Conservation (phyloP, 2,113 vertebrate genomes). For the Mobula hypostoma region DNA sequence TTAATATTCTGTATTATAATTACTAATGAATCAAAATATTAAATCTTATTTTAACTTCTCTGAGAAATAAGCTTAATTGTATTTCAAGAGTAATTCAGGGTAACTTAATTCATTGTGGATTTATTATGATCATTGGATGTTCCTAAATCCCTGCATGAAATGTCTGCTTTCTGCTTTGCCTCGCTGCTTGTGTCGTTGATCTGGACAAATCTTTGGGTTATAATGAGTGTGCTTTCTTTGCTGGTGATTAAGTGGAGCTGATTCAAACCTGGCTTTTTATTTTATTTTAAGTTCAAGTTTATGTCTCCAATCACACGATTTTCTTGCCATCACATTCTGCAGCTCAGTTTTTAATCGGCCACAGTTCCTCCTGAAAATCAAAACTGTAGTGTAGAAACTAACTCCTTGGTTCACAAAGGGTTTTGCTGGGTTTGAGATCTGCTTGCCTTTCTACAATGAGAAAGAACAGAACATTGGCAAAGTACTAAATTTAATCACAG, state of each 20-base stretch:
- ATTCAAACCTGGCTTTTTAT: constrained; percentile 26
- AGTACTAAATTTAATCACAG: constrained; percentile 38
- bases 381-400: constrained; percentile 31
- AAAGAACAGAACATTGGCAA: constrained; percentile 72
- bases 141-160: constrained; percentile 55
- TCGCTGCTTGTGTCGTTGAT: constrained; percentile 27
- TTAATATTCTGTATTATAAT: not conserved
- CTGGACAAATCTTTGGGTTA: not conserved
- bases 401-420: not conserved
- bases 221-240: constrained; percentile 25
- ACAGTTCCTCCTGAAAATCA: not conserved
- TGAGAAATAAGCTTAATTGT: constrained; percentile 4
- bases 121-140: constrained; percentile 45
- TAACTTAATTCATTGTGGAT: constrained; percentile 33
- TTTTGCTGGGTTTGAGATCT: constrained; percentile 22
- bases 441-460: constrained; percentile 57
- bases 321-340: not conserved
- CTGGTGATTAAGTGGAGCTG: not conserved
- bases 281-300: constrained; percentile 18
- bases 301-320: not conserved
- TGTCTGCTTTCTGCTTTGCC: constrained; percentile 46
- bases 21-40: not conserved
- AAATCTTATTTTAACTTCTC: not conserved
- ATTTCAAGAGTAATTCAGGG: not conserved
- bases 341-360: constrained; percentile 30